Percentiles rank a stretch among this genome's conserved stretches.
Evolutionary conservation across 2,797 vertebrate species (phyloP).

Genomic region (Manis javanica): DNA sequence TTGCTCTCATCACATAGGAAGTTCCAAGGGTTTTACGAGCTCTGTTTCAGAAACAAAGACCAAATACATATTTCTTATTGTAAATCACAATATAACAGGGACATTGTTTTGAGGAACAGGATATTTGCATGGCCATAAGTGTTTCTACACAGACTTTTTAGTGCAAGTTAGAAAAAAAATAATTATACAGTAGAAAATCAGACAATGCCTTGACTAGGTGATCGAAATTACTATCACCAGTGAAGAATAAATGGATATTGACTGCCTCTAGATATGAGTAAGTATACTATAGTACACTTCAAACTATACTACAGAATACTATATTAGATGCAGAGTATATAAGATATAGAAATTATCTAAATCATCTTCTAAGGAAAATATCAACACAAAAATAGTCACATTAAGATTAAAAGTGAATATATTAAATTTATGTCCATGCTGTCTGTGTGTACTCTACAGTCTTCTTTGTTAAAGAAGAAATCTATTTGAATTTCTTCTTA

Average conservation of each 20-base stretch:
- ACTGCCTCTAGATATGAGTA: not conserved
- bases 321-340: not conserved
- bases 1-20: not conserved
- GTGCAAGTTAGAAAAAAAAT: not conserved
- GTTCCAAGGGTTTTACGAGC: not conserved
- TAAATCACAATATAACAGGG: not conserved
- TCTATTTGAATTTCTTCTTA: not conserved
- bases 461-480: not conserved
- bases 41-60: not conserved
- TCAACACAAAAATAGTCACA: not conserved
- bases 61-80: not conserved
- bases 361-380: not conserved
- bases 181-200: not conserved
- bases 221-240: not conserved
- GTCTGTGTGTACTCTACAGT: not conserved
- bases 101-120: not conserved
- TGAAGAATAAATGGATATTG: not conserved
- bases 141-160: no score
- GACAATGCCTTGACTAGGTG: not conserved
- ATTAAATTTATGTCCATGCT: not conserved
- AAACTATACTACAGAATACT: not conserved
- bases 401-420: not conserved
- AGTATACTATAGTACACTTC: not conserved
- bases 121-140: not conserved
- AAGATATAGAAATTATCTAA: not conserved